Base-by-base conservation (phyloP, 2,888 invertebrate genomes). In the Amitus sp. region DNA sequence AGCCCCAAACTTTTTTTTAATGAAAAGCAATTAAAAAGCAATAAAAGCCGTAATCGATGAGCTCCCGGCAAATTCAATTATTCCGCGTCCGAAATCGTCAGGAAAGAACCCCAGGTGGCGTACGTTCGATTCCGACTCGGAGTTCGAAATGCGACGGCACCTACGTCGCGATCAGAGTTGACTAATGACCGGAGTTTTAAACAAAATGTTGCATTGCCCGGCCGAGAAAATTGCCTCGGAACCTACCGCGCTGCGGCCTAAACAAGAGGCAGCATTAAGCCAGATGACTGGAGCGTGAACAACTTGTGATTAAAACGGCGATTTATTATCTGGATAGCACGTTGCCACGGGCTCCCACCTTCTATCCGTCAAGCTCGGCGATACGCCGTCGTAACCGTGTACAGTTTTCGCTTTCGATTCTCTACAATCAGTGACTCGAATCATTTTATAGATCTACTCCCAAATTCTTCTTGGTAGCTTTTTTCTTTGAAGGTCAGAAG, bases 271-370 rank as follows among this genome's bases (percentile, higher is more conserved):
- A 55, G 66, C 64, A 67, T 67, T 62, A 67, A 57, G 56, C 64
- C 57, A 59, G 63, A 66, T 64, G 62, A 67, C 49, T 55, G 23
- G 66, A 73, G 72, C 72, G 74, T 72, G 69, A 76, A 74, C 73
- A 71, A 71, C 70, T 69, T 71, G 74, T 78, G 78, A 80, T 80
- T 79, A 78, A 79, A 80, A 75, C 76, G 66, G 64, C 76, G 77
- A 79, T 80, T 80, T 79, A 74, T 79, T 76, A 78, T 73, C 54
- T 59, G 63, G 50, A 67, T 58, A 55, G 59, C 54, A 50, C 19
- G 47, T 47, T 15, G 33, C 56, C 49, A 52, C 58, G 43, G 50
- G 53, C 40, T 51, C 30, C 43, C 55, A 57, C 51, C 51, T 60
- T 50, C 62, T 53, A 62, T 49, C 54, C 62, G 33, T 19, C 28